Conservation (phyloP, 1,140 invertebrate genomes). For the Platorchestia sp. region DNA sequence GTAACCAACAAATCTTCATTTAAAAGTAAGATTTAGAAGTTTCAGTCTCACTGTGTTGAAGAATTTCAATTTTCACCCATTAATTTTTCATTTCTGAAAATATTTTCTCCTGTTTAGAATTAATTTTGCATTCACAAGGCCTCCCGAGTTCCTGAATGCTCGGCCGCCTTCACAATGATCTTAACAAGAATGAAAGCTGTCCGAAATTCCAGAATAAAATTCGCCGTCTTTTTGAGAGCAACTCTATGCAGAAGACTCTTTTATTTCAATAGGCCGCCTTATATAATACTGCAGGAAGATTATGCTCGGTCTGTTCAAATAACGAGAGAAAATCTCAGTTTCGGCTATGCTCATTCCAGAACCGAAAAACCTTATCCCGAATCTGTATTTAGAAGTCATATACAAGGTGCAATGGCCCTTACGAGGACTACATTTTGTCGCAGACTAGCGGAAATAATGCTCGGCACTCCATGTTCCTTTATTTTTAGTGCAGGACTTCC, state of each 20-base stretch:
- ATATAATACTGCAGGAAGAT: not conserved
- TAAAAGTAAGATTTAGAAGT: too few species aligned
- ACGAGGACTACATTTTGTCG: conserved; percentile 49
- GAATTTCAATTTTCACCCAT: not conserved
- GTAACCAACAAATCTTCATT: too few species aligned
- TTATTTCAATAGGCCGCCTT: not conserved
- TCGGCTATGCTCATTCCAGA: conserved; percentile 22
- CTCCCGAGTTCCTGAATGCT: too few species aligned
- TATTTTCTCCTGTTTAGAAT: not conserved
- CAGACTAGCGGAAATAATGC: conserved; percentile 41
- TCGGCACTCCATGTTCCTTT: conserved; percentile 17
- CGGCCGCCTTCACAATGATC: not conserved
- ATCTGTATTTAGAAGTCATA: conserved; percentile 47
- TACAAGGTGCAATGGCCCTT: conserved; percentile 40
- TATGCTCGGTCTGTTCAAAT: not conserved
- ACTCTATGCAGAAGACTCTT: not conserved
- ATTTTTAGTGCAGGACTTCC: conserved; percentile 46
- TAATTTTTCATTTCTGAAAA: not conserved
- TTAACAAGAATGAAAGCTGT: not conserved
- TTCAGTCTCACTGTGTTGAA: too few species aligned
- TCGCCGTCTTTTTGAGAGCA: not conserved
- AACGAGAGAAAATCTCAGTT: conserved; percentile 26
- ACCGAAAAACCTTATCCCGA: conserved; percentile 52
- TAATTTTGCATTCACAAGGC: too few species aligned
- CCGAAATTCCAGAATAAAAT: not conserved